phyloP scores from a whole-genome alignment of 2,888 invertebrate genomes.

The Cetonia aurata region DNA sequence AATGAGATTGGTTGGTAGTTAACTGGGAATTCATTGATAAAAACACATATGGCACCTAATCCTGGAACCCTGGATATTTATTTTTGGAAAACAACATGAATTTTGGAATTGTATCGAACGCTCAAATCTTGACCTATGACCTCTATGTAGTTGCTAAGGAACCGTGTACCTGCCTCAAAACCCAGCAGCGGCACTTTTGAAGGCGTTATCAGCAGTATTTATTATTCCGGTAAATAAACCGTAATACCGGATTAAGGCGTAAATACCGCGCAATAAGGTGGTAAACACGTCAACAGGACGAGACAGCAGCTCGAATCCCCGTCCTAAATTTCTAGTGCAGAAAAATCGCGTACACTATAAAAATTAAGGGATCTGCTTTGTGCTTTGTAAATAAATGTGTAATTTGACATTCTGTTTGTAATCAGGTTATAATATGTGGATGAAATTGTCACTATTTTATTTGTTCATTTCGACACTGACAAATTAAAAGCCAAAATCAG shows the following conservation, averaged over 20 bases:
- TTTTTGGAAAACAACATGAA: slow-evolving; percentile 39
- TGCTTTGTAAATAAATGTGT: too few relatives aligned
- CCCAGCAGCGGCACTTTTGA: slow-evolving; percentile 34
- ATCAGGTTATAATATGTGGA: too few relatives aligned
- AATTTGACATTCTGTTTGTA: too few relatives aligned
- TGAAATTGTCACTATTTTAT: too few relatives aligned
- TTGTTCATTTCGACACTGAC: too few relatives aligned
- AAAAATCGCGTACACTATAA: too few relatives aligned
- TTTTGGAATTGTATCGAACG: slow-evolving; percentile 43
- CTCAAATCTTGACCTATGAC: slow-evolving; percentile 45
- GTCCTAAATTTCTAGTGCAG: slow-evolving; percentile 16
- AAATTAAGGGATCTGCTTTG: too few relatives aligned
- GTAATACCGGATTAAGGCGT: slow-evolving; percentile 37
- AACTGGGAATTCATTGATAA: too few relatives aligned
- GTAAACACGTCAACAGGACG: slow-evolving; percentile 57
- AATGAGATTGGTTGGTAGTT: too few relatives aligned
- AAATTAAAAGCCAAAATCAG: too few relatives aligned
- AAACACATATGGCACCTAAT: not conserved
- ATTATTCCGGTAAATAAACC: slow-evolving; percentile 32
- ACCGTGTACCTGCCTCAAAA: slow-evolving; percentile 28
- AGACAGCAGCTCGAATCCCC: slow-evolving; percentile 54
- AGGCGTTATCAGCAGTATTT: slow-evolving; percentile 19
- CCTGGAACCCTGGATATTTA: slow-evolving; percentile 31
- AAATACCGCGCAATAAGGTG: slow-evolving; percentile 53
- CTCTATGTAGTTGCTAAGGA: slow-evolving; percentile 46